Base-by-base conservation (phyloP, 2,888 invertebrate species). In the Podotricha telesiphe region DNA sequence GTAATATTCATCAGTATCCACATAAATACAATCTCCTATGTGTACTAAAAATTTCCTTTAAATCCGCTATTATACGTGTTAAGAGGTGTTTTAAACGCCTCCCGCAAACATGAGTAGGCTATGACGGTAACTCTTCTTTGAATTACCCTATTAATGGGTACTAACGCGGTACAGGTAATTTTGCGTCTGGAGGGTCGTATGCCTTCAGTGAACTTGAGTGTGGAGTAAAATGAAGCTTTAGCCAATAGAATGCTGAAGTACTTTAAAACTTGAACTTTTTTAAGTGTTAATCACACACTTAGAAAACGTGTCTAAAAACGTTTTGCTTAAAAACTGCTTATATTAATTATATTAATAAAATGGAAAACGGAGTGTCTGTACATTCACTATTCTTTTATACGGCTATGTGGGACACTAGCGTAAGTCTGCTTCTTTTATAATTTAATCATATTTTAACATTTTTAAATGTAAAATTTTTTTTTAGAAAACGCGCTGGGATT, bases 71-170 rank as follows among this genome's bases (percentile, higher is more conserved):
- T 82, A 82, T 80, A 84, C 82, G 84, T 82, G 82, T 79, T 84
- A 80, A 82, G 81, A 78, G 82, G 79, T 77, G 77, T 79, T 81
- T 79, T 74, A 77, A 77, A 77, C 76, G 80, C 62, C 50, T 56
- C 37, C 22, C 79, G 80, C 82, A 81, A 80, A 79, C 82, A 78
- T 77, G 82, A 81, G 71, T 66, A 68, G 59, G 66, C 71, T 68
- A 65, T 71, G 73, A 56, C 82, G 82, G 77, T 84, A 81, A 81
- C 81, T 78, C 69, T 81, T 76, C 80, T 78, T 80, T 79, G 80
- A 84, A 85, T 85, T 83, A 82, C 81, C 83, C 82, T 81, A 82
- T 72, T 83, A 83, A 84, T 83, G 83, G 79, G 76, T 76, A 79
- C 79, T 83, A 80, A 83, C 80, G 79, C 80, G 79, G 80, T 61